Evolutionary conservation across 2,113 vertebrate species (phyloP), one percentile per base, ranked within the genome.

Genomic region (Cinclus cinclus): DNA sequence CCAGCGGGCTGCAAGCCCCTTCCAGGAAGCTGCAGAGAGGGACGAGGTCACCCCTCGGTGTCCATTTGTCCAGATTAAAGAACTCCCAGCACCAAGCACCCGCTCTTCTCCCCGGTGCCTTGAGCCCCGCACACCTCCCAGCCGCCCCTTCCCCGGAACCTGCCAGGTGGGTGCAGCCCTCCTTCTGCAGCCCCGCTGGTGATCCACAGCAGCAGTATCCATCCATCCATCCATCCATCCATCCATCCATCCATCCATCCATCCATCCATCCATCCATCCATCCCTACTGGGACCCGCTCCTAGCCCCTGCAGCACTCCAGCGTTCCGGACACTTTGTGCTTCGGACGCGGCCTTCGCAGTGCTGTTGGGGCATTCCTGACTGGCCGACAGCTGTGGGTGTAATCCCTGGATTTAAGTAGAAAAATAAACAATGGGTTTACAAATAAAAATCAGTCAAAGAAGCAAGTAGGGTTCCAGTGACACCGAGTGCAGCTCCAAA

Each of bases 271-370:
- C 35, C 35, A 37, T 37, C 35, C 35, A 37, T 37, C 35, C 35
- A 37, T 37, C 35, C 35, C 35, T 37, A 37, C 52, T 10, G 50
- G 55, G 23, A 7, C 27, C 31, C 25, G 3, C 30, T 21, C 17
- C 20, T 31, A 3, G 9, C n/a, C 28, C 4, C 35, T 4, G 35
- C 76, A 13, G 7, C 5, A 4, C 17, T 1, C 8, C 67, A 2
- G 50, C 1, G 0, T 16, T 44, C 44, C 39, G 6, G 37, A 8
- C 28, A 3, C 33, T 6, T 3, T 4, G 46, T 24, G n/a, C 10
- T 15, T 39, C 2, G 0, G 6, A 39, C 28, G 9, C 1, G 5
- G 23, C 87, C 10, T 30, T 39, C 62, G 13, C 6, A 1, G 9
- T 6, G 39, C 46, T 62, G 2, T 9, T 31, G 7, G 22, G 11